phyloP scores from a whole-genome alignment of 2,113 vertebrate species.

The Athene cunicularia region DNA sequence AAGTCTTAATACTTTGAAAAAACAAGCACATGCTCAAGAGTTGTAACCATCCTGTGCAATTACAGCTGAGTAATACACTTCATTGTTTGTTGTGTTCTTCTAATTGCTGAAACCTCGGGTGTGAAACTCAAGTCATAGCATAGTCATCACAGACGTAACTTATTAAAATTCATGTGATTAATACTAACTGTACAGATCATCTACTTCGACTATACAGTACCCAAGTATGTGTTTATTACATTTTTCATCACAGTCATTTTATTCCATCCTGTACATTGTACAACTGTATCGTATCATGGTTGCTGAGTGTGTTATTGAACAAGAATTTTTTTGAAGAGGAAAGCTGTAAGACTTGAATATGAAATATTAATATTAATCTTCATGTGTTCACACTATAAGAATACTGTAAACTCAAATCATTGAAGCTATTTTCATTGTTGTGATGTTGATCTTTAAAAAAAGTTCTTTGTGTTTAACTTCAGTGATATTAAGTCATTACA shows the following conservation, averaged over 20 bases:
- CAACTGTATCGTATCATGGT: background rate
- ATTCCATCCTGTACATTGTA: background rate
- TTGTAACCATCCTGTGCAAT: background rate
- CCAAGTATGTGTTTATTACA: background rate
- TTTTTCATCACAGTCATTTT: background rate
- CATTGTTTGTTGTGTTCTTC: background rate
- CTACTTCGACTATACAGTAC: background rate
- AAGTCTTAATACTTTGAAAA: background rate
- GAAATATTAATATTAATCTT: background rate
- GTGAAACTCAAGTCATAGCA: background rate
- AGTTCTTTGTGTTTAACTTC: background rate
- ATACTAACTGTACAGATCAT: background rate
- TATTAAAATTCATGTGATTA: background rate
- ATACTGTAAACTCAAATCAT: background rate
- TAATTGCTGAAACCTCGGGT: background rate
- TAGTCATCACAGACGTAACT: slow-evolving; percentile 2
- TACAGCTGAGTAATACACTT: background rate
- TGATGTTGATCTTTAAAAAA: background rate
- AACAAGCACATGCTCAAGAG: background rate
- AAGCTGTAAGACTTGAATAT: background rate
- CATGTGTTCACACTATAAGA: background rate
- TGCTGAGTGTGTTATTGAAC: background rate
- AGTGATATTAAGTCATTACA: background rate
- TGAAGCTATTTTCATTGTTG: background rate
- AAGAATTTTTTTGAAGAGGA: background rate